phyloP scores from a whole-genome alignment of 2,113 vertebrate species.

The Vulpes ferrilata region DNA sequence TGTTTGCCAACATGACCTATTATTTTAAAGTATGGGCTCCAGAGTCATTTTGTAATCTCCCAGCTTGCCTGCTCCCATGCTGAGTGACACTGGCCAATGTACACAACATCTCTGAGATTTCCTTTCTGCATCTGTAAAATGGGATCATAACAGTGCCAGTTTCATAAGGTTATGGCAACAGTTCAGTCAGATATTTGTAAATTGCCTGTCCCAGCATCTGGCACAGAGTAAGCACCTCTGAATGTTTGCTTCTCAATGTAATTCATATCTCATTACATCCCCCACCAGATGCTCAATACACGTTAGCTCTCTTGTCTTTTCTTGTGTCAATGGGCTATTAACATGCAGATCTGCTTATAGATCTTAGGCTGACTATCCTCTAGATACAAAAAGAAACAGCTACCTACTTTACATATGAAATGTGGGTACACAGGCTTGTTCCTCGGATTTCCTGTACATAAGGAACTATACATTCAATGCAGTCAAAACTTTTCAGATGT shows the following conservation, averaged over 20 bases:
- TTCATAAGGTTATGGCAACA: not conserved
- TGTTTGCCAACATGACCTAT: not conserved
- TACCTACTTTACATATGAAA: not conserved
- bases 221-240: not conserved
- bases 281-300: not conserved
- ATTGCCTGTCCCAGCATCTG: not conserved
- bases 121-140: not conserved
- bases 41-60: not conserved
- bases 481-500: not conserved
- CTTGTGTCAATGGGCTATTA: too few relatives aligned
- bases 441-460: not conserved
- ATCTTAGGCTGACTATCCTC: not conserved
- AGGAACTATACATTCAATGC: too few relatives aligned
- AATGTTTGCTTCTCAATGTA: not conserved
- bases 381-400: not conserved
- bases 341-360: not conserved
- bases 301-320: not conserved
- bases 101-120: not conserved
- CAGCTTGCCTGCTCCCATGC: not conserved
- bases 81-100: not conserved
- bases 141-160: not conserved
- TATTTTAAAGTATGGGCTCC: not conserved
- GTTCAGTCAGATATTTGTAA: fast-evolving
- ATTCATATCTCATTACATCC: not conserved
- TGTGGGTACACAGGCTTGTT: not conserved